Conservation (phyloP, 2,888 invertebrate species). For the Acleris cristana region DNA sequence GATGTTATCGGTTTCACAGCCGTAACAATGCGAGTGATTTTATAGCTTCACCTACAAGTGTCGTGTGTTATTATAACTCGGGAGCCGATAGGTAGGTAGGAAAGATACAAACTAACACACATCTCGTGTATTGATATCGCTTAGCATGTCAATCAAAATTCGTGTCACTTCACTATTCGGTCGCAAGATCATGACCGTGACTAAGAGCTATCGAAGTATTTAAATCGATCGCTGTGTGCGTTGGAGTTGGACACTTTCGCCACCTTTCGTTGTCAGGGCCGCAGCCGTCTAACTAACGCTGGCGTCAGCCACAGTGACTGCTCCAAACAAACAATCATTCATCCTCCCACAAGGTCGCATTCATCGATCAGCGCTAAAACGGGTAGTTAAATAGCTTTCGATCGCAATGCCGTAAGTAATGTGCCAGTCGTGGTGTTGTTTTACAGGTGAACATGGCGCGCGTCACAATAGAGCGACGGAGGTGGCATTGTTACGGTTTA, state of each 20-base stretch:
- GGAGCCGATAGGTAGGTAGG: no score
- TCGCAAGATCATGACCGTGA: conserved; percentile 23
- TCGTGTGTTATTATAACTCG: no score
- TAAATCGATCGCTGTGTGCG: conserved; percentile 57
- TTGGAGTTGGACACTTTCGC: conserved; percentile 76
- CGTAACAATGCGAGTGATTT: conserved; percentile 21
- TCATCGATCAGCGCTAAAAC: conserved; percentile 10
- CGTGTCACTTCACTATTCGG: conserved; percentile 21
- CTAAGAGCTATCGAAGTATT: conserved; percentile 50
- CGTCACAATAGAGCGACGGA: conserved; percentile 55
- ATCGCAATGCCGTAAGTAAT: conserved; percentile 17
- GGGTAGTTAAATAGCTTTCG: conserved; percentile 11
- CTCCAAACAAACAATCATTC: conserved; percentile 45
- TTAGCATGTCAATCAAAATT: conserved; percentile 28
- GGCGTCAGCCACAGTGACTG: neutral
- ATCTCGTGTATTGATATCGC: conserved; percentile 1
- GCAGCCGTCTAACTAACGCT: conserved; percentile 43
- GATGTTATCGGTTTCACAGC: conserved; percentile 21
- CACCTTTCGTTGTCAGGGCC: conserved; percentile 75
- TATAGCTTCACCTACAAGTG: conserved; percentile 4
- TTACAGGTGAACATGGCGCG: conserved; percentile 51
- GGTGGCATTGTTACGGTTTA: conserved; percentile 57
- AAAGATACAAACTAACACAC: neutral
- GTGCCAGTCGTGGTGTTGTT: conserved; percentile 45
- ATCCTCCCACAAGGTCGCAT: conserved; percentile 59